Base-by-base conservation (phyloP, 1,140 invertebrate genomes). In the Drosophila littoralis region DNA sequence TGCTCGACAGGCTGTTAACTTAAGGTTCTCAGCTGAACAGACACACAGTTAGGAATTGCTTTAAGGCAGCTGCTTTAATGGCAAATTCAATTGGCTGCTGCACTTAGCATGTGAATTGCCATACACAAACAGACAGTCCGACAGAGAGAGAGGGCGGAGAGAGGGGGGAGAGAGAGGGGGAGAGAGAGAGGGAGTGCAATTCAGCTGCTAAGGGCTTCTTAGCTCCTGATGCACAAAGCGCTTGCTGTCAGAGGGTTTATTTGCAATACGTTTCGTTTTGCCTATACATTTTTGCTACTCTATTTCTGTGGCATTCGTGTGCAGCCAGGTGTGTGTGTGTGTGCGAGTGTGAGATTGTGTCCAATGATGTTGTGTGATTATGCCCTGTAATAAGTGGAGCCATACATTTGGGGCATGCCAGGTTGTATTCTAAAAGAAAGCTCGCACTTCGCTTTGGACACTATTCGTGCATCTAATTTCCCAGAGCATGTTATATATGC, bases 61-160 rank as follows among this genome's bases (percentile, higher is more conserved):
- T 63, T 15, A 40, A 38, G n/a, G 17, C 13, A 32, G 35, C 36
- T 45, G 63, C 69, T 69, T 42, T 42, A 69, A 61, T 35, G 72
- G 42, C 59, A 83, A 88, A 86, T 82, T 86, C 72, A 86, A 79
- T 86, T 86, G 76, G 61, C 76, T 77, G 63, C 70, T 77, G 82
- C 83, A 86, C 83, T 88, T 88, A 82, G 79, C 76, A 70, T 77
- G 67, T 66, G 69, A 52, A 72, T 75, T 63, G 66, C 73, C 58
- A 51, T 59, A 9, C 33, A 38, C 42, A 52, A 4, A 28, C 54
- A 65, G n/a, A 65, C 38, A 33, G 15, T 35, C 38, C 35, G 46
- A 15, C 36, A 42, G 28, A 57, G 48, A 22, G 13, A 55, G 15
- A 22, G 32, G n/a, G 7, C n/a, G n/a, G 8, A 45, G 63, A 4